Conservation (phyloP, 1,140 invertebrate species). For the Plutomurus gul region DNA sequence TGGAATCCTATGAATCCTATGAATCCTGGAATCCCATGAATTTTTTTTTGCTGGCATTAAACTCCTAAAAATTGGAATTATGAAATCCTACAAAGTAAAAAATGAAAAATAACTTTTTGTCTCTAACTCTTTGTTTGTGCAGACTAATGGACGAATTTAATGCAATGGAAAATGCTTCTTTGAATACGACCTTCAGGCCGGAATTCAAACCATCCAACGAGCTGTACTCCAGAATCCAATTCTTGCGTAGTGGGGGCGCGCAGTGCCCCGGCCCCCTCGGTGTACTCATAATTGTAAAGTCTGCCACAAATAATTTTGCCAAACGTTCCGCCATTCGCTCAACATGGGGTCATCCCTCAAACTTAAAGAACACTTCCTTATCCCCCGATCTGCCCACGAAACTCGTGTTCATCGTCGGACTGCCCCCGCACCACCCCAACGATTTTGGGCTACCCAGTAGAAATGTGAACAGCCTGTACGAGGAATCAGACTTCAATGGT, state of each 20-base stretch:
- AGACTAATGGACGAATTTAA: no score
- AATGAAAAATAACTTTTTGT: no score
- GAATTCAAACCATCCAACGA: neutral
- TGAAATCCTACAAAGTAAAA: no score
- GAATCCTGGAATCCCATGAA: no score
- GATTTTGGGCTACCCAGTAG: no score
- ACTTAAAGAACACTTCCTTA: neutral
- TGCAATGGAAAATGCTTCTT: no score
- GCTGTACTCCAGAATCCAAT: neutral
- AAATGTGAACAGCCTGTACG: neutral
- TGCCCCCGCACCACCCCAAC: no score
- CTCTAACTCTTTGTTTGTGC: no score
- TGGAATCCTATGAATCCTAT: no score
- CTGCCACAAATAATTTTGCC: constrained; percentile 1
- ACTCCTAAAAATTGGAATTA: no score
- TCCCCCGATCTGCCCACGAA: neutral
- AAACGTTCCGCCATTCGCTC: neutral
- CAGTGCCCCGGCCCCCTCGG: neutral
- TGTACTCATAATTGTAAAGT: constrained; percentile 35
- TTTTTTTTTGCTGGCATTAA: no score
- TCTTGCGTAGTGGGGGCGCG: neutral
- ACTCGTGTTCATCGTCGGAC: constrained; percentile 39
- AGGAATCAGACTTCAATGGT: constrained; percentile 62
- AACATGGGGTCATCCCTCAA: constrained; percentile 31
- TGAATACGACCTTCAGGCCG: no score